A percentile compares a stretch with the other conserved stretches of the same genome.
phyloP scores from a whole-genome alignment of 2,888 invertebrate species.

The Oscheius sp. region DNA sequence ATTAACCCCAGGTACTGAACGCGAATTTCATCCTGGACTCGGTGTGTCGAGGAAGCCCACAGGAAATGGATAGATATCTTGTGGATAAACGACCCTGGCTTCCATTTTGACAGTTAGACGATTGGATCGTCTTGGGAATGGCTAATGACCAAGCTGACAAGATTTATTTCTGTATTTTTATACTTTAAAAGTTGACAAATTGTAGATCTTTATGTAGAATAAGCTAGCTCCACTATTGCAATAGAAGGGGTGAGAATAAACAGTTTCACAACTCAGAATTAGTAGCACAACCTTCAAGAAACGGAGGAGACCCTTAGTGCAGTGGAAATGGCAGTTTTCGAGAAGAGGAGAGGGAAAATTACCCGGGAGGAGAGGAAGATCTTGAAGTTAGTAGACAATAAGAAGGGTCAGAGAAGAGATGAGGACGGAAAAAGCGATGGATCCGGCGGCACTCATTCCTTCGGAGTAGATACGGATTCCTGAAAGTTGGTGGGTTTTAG shows the following conservation, averaged over 20 bases:
- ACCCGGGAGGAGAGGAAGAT: constrained; percentile 7
- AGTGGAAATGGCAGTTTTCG: constrained; percentile 28
- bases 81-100: neutral
- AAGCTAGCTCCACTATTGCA: neutral
- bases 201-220: neutral
- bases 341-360: neutral
- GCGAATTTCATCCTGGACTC: constrained; percentile 31
- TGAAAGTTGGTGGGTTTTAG: constrained; percentile 10
- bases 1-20: constrained; percentile 7
- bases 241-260: neutral
- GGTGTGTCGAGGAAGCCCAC: neutral
- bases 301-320: constrained; percentile 17
- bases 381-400: constrained; percentile 2
- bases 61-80: neutral
- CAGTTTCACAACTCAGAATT: constrained; percentile 14
- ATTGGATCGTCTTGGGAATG: too few species aligned
- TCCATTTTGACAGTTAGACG: too few species aligned
- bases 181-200: neutral
- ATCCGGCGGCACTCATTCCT: constrained; percentile 34
- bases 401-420: constrained; percentile 13
- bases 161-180: constrained; percentile 17
- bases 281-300: neutral
- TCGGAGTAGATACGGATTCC: constrained; percentile 41
- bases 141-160: neutral
- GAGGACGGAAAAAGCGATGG: neutral